Evolutionary conservation across 2,797 vertebrate species (phyloP), one percentile per base, ranked within the genome.

Genomic region (Poecile montanus): DNA sequence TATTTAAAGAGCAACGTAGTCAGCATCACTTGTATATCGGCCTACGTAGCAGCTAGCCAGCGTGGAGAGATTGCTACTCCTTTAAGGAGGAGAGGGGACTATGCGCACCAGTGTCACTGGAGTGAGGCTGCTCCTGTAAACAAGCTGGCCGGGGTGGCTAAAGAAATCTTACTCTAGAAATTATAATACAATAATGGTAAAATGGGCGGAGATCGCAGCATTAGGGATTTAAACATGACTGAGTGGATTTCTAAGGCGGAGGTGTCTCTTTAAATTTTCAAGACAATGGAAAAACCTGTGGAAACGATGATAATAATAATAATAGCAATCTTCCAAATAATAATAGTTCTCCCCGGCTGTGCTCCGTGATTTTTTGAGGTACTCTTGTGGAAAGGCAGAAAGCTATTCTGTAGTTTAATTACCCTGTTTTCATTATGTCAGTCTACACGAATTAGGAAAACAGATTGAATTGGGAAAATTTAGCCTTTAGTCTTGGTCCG

Each of bases 71-170:
- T 77, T 62, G 78, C 50, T 67, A 1, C 71, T 89, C 9, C 88
- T 89, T 88, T 77, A 88, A 86, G 83, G 87, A 89, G 51, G 19
- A 72, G 51, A 78, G 44, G 54, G 60, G 27, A 29, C 7, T 4
- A 3, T 14, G 17, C 60, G 1, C 40, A 0, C 3, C 6, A 0
- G 0, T 42, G 62, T 51, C 57, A 25, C 32, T 0, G 3, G 2
- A 6, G 34, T 22, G 67, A 27, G 84, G 36, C 6, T 2, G 2
- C 7, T 54, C 13, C 34, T 32, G 23, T 25, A 12, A 72, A 32
- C 32, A 47, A 18, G 48, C 51, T 29, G 77, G 22, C 32, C 13
- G 0, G 7, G 30, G 54, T 4, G 4, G 36, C 57, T 19, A 4
- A 44, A 30, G 62, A 38, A n/a, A n/a, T 83, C 23, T 29, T 9